Conservation (phyloP, 2,113 vertebrate species). For the Promerops cafer region DNA sequence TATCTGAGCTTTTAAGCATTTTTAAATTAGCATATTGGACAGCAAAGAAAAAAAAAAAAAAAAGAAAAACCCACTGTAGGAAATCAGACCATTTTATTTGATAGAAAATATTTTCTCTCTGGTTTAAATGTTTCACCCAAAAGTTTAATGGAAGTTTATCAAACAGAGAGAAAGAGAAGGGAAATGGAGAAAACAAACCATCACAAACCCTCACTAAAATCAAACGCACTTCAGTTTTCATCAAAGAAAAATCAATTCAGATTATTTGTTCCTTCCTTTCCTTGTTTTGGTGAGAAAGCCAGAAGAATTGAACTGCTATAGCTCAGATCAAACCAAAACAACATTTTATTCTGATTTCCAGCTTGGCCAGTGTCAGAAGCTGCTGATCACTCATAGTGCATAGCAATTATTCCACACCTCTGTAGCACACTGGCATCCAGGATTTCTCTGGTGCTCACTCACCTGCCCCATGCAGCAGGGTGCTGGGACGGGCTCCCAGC, state of each 20-base stretch:
- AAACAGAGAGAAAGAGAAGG: neutral
- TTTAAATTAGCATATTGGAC: neutral
- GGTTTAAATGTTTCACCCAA: neutral
- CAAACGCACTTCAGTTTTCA: neutral
- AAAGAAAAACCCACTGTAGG: rapidly evolving
- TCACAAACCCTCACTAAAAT: neutral
- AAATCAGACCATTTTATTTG: neutral
- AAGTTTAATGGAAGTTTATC: neutral
- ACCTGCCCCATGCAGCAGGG: neutral
- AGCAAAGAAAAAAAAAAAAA: neutral
- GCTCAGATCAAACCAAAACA: neutral
- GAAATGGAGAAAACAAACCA: neutral
- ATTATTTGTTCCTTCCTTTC: neutral
- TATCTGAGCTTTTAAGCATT: neutral
- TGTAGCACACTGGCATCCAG: neutral
- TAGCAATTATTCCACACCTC: neutral
- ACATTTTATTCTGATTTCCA: neutral
- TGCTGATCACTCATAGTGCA: neutral
- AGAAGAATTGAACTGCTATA: neutral
- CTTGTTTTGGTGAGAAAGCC: neutral
- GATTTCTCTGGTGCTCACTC: neutral
- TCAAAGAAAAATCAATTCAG: neutral
- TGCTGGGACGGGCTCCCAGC: neutral
- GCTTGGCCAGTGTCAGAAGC: neutral
- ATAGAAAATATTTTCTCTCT: neutral